phyloP scores from a whole-genome alignment of 2,888 invertebrate genomes.

The Drosophila hamatofila region DNA sequence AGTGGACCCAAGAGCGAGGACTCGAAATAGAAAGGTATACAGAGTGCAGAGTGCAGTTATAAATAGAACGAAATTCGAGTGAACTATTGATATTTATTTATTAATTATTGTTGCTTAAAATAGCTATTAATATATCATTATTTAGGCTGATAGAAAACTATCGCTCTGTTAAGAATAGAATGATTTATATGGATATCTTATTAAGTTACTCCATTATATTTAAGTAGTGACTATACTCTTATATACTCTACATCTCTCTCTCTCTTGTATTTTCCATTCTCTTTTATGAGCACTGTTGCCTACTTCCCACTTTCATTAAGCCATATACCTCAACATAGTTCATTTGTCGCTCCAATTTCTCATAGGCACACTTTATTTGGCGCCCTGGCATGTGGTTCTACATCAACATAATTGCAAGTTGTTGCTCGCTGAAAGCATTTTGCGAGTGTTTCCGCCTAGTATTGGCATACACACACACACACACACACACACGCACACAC shows the following conservation, averaged over 20 bases:
- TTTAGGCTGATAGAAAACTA: background rate
- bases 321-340: constrained; percentile 14
- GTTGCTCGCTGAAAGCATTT: constrained; percentile 71
- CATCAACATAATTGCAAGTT: constrained; percentile 75
- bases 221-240: background rate
- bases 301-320: constrained; percentile 5
- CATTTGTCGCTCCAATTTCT: constrained; percentile 34
- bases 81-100: background rate
- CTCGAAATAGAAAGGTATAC: background rate
- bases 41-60: background rate
- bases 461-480: constrained; percentile 38
- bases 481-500: constrained; percentile 18
- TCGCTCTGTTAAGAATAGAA: background rate
- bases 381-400: constrained; percentile 29
- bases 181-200: background rate
- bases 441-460: constrained; percentile 59
- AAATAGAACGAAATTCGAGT: background rate
- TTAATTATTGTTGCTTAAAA: background rate
- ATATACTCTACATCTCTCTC: background rate
- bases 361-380: constrained; percentile 25
- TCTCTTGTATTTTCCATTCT: background rate
- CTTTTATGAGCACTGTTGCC: too few species aligned
- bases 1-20: constrained; percentile 21
- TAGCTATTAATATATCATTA: background rate
- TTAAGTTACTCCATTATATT: background rate